Base-by-base conservation (phyloP, 2,888 invertebrate species). In the Pheosia gnoma region DNA sequence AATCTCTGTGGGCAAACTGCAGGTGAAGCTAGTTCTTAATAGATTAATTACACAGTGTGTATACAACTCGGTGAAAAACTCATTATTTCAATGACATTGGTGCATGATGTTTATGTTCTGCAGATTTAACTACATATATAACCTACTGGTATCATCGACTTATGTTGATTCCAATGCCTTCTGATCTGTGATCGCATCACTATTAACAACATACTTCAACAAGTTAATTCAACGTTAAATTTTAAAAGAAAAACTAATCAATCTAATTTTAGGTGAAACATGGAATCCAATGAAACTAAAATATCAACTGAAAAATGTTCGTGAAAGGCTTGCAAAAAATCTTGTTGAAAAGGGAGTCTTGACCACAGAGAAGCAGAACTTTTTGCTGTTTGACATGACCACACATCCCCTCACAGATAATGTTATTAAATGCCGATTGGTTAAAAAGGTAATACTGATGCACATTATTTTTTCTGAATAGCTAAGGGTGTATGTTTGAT, bases 341-440 rank as follows among this genome's bases (percentile, higher is more conserved):
- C 95, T 99, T 80, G 99, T 99, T 49, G 99, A 99, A 90, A 99
- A 99, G 90, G 99, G 99, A 74, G 99, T 99, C 53, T 95, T 99
- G 75, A 99, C 99, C 67, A 99, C 99, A 65, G 99, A 99, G 90
- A 99, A 99, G 94, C 99, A 99, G 93, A 99, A 99, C 91, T 99
- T 99, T 93, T 95, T 99, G 80, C 95, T 99, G 62, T 99, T 99
- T 89, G 99, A 99, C 94, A 99, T 99, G 99, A 99, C 99, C 60
- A 99, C 99, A 79, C 99, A 99, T 95, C 99, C 99, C 52, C 95
- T 99, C 68, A 98, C 98, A 71, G 99, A 99, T 89, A 98, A 98
- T 91, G 95, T 97, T 75, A 96, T 98, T 60, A 99, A 99, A 95
- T 97, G 97, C 82, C 97, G 98, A 80, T 95, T 99, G 83, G 98